A percentile compares a stretch with the other conserved stretches of the same genome.
These are phyloP conservation scores for Peribatodes rhomboidaria DNA, from an alignment of 2,888 invertebrate genomes.

Conservation along the genomic window DNA sequence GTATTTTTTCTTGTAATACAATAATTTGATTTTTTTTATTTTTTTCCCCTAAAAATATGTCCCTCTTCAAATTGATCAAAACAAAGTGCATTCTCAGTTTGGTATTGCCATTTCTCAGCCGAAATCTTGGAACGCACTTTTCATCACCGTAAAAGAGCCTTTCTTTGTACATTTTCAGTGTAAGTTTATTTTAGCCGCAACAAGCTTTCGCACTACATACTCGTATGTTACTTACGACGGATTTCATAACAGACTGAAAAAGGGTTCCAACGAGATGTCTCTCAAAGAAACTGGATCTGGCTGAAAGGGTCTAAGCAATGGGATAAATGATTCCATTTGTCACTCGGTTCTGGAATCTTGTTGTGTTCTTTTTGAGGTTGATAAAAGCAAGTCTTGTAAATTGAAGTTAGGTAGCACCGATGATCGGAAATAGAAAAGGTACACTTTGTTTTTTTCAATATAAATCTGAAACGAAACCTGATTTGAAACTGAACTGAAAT, in stretches of 20 bases:
- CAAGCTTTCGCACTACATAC: constrained; percentile 40
- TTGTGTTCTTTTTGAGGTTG: constrained; percentile 32
- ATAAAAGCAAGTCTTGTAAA: constrained; percentile 13
- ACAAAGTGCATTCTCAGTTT: constrained; percentile 10
- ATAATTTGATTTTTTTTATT: too few relatives aligned
- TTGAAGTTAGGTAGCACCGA: background rate
- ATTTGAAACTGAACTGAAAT: too few relatives aligned
- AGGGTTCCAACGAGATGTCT: constrained; percentile 27
- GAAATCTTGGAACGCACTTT: constrained; percentile 25
- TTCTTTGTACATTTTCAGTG: constrained; percentile 13
- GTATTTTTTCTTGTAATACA: too few relatives aligned
- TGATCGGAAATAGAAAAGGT: background rate
- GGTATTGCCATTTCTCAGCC: background rate
- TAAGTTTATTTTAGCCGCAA: constrained; percentile 30
- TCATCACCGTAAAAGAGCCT: constrained; percentile 20
- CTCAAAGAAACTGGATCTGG: constrained; percentile 38
- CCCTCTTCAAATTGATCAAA: constrained; percentile 5
- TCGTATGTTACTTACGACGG: constrained; percentile 25
- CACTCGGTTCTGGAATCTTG: constrained; percentile 31
- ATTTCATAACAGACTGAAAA: constrained; percentile 25
- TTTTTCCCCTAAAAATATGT: background rate
- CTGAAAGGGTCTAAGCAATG: constrained; percentile 38
- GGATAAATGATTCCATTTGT: constrained; percentile 45
- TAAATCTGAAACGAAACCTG: too few relatives aligned
- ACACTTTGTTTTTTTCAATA: too few relatives aligned